These are phyloP conservation scores for Sardinella longiceps DNA, from an alignment of 2,797 vertebrate species.

Conservation along the genomic window DNA sequence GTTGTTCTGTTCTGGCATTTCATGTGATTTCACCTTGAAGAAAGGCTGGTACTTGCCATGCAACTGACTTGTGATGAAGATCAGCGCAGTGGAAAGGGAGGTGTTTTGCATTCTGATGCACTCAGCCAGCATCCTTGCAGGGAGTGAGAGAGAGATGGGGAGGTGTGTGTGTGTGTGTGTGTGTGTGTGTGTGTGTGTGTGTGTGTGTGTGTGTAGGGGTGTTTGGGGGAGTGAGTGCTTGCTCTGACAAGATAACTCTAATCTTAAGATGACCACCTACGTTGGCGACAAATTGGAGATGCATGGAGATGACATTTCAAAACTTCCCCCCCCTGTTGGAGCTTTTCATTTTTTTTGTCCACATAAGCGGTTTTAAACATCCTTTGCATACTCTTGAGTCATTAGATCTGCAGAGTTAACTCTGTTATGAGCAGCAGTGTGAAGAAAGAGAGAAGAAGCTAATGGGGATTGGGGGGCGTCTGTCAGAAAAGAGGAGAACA, in stretches of 20 bases:
- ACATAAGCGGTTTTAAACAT: background rate
- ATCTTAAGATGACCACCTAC: background rate
- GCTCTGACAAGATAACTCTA: background rate
- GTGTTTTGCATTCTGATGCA: slow-evolving; percentile 7
- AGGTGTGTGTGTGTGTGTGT: too few relatives aligned
- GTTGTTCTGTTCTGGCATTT: background rate
- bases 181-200: too few relatives aligned
- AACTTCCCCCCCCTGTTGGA: background rate
- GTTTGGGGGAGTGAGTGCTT: background rate
- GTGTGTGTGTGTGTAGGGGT: background rate
- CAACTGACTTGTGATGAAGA: background rate
- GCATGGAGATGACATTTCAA: background rate
- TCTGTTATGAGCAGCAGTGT: background rate
- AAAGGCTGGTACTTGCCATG: background rate
- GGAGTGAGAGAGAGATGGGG: too few relatives aligned
- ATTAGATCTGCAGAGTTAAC: background rate
- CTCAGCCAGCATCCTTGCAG: background rate
- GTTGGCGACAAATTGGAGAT: background rate
- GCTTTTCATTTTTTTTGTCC: background rate
- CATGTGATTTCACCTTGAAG: background rate
- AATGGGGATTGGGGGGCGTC: background rate
- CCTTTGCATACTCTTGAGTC: background rate
- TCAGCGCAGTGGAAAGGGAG: background rate
- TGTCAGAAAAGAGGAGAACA: background rate
- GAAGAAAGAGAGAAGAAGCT: background rate